Conservation (phyloP, 2,113 vertebrate genomes). For the Caranx melampygus region DNA sequence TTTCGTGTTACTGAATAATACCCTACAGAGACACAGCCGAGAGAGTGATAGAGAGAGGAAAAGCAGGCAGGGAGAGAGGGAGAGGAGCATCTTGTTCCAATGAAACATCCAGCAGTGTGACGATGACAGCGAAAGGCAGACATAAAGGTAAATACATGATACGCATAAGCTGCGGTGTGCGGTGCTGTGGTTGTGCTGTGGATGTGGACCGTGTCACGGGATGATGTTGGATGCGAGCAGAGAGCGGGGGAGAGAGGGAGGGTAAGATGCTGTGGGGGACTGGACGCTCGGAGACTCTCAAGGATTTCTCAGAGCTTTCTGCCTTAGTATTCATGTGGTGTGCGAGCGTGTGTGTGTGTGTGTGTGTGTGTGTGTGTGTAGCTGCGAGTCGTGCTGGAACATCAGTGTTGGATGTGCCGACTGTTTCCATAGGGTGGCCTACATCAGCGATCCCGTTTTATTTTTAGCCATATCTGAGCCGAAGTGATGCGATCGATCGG, state of each 20-base stretch:
- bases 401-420: slow-evolving; percentile 1
- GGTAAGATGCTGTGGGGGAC: slow-evolving; percentile 49
- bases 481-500: slow-evolving; percentile 46
- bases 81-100: slow-evolving; percentile 84
- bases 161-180: slow-evolving; percentile 33
- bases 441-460: slow-evolving; percentile 47
- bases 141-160: slow-evolving; percentile 84
- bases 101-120: slow-evolving; percentile 84
- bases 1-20: slow-evolving; percentile 79
- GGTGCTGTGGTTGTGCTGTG: slow-evolving; percentile 42
- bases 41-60: slow-evolving; percentile 60
- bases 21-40: slow-evolving; percentile 60
- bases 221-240: slow-evolving; percentile 63
- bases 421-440: slow-evolving; percentile 51
- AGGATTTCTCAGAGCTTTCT: slow-evolving; percentile 32
- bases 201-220: slow-evolving; percentile 63
- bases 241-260: slow-evolving; percentile 11
- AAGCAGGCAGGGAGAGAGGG: slow-evolving; percentile 65
- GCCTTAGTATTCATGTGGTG: neutral
- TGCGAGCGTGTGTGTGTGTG: no score
- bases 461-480: slow-evolving; percentile 37
- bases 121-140: slow-evolving; percentile 89
- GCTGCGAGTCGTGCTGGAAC: slow-evolving; percentile 5
- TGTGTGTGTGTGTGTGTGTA: neutral
- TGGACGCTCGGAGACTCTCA: slow-evolving; percentile 46